Conservation (phyloP, 2,888 invertebrate species). For the Eupithecia dodoneata region DNA sequence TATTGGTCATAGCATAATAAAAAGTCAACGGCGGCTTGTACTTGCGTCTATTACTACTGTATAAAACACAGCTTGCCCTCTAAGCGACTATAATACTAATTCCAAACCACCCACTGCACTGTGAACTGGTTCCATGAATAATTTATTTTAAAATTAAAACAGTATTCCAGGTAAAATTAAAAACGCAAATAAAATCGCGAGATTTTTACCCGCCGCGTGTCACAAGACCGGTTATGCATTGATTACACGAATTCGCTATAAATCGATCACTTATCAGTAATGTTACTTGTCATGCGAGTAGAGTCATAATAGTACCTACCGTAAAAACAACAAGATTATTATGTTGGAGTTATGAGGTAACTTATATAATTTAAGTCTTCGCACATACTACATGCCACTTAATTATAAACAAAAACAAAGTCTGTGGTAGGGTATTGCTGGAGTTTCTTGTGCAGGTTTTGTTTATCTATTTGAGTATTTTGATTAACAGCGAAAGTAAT, state of each 20-base stretch:
- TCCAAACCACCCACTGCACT: slow-evolving; percentile 25
- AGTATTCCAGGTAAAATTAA: slow-evolving; percentile 30
- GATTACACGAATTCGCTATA: slow-evolving; percentile 54
- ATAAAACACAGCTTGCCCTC: background rate
- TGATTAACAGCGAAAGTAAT: background rate
- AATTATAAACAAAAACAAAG: background rate
- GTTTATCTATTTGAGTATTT: background rate
- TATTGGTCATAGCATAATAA: background rate
- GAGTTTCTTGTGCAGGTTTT: background rate
- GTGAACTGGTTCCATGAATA: slow-evolving; percentile 20
- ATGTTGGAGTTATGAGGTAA: background rate
- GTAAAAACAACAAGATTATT: background rate
- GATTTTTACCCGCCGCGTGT: slow-evolving; percentile 31
- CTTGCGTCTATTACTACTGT: background rate
- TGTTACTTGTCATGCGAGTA: slow-evolving; percentile 40
- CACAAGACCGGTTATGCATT: slow-evolving; percentile 51
- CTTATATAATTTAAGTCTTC: background rate
- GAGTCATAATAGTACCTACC: slow-evolving; percentile 16
- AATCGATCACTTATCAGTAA: slow-evolving; percentile 57
- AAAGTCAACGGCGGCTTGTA: background rate
- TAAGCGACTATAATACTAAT: slow-evolving; percentile 16
- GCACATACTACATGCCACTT: background rate
- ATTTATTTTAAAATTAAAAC: slow-evolving; percentile 24
- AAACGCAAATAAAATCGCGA: slow-evolving; percentile 31
- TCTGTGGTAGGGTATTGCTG: background rate